Conservation (phyloP, 2,888 invertebrate genomes). For the Morinoia aosen region DNA sequence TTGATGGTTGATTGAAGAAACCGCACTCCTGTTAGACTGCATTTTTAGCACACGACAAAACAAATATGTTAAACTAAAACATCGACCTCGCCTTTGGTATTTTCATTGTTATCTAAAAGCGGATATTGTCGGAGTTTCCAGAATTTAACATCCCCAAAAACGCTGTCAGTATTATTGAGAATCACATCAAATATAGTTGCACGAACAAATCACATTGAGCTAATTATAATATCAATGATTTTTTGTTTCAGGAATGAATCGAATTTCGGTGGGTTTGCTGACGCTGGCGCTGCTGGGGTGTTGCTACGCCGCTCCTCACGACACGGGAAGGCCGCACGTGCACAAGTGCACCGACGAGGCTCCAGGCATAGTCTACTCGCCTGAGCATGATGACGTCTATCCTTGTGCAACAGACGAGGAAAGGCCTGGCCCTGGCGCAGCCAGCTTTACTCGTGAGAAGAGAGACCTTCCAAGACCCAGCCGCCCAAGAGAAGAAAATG, state of each 20-base stretch:
- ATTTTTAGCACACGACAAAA: too few species aligned
- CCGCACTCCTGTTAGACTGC: too few species aligned
- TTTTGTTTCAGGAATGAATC: not conserved
- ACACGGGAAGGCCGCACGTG: not conserved
- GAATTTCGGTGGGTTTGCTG: not conserved
- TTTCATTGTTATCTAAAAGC: too few species aligned
- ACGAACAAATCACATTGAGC: not conserved
- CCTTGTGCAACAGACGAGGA: not conserved
- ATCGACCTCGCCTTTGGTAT: too few species aligned
- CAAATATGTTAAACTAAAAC: too few species aligned
- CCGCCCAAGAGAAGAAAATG: not conserved
- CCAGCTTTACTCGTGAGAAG: not conserved
- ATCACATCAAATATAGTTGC: too few species aligned
- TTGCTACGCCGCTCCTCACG: not conserved
- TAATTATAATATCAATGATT: not conserved
- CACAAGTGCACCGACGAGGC: not conserved
- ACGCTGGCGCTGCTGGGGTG: slow-evolving; percentile 17
- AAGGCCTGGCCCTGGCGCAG: not conserved
- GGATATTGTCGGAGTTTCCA: too few species aligned
- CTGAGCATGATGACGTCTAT: not conserved
- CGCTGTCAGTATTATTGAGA: too few species aligned
- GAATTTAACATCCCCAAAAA: too few species aligned
- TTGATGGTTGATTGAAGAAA: too few species aligned
- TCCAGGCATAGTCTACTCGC: not conserved
- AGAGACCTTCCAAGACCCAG: not conserved